A percentile compares a stretch with the other conserved stretches of the same genome.
These are phyloP conservation scores for Lissocephala sabroskyi DNA, from an alignment of 2,888 invertebrate species.

Conservation along the genomic window DNA sequence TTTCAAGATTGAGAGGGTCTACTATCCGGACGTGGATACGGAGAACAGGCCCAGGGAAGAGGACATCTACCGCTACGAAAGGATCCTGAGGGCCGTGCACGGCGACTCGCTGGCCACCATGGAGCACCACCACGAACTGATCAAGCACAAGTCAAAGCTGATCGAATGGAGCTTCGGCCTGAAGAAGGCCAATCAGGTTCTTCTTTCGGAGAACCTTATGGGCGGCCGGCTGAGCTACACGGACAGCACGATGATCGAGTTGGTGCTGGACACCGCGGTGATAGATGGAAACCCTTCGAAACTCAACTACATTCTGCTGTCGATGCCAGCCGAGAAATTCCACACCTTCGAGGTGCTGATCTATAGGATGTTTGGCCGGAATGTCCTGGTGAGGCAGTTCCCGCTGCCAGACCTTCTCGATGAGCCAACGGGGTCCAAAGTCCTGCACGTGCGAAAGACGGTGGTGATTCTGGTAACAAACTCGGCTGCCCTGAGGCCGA, in stretches of 20 bases:
- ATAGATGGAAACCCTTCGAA: background rate
- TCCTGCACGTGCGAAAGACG: constrained; percentile 76
- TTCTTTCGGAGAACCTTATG: constrained; percentile 17
- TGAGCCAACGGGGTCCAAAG: constrained; percentile 73
- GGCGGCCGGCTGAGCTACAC: constrained; percentile 41
- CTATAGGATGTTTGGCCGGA: constrained; percentile 96
- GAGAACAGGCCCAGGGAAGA: constrained; percentile 43
- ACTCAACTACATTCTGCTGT: constrained; percentile 93
- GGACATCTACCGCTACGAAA: constrained; percentile 37
- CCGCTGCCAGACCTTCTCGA: constrained; percentile 89
- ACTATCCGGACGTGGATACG: constrained; percentile 41
- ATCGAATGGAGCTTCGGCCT: constrained; percentile 49
- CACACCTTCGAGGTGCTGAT: constrained; percentile 95
- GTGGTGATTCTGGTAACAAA: constrained; percentile 86
- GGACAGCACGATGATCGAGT: constrained; percentile 36
- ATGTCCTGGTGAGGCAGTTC: constrained; percentile 92
- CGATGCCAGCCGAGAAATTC: constrained; percentile 90
- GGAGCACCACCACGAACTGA: constrained; percentile 33
- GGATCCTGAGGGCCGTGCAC: constrained; percentile 26
- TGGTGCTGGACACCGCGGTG: constrained; percentile 50
- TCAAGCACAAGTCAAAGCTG: constrained; percentile 23
- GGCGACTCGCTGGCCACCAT: constrained; percentile 36
- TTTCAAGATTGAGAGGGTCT: constrained; percentile 26
- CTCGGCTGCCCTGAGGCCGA: constrained; percentile 83
- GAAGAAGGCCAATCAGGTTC: constrained; percentile 36